Base-by-base conservation (phyloP, 2,888 invertebrate species). In the Aromia moschata region DNA sequence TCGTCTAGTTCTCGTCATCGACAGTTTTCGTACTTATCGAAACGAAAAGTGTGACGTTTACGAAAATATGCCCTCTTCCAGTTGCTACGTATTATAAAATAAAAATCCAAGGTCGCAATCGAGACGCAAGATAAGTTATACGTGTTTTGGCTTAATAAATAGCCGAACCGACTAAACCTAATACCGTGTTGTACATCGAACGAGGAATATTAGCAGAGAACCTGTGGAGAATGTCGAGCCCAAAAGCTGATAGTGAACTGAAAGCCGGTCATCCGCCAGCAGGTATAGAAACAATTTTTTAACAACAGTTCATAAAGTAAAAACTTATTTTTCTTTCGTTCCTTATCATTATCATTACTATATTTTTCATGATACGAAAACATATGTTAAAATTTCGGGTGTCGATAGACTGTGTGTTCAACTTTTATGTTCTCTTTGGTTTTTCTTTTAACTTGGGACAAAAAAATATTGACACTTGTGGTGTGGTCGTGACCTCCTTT, bases 241-340 rank as follows among this genome's bases (percentile, higher is more conserved):
- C 79, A 70, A 86, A 89, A 73, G 86, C 84, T 71, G 89, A 89
- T 67, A 79, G 86, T 56, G 89, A 91, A 79, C 84, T 92, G 33
- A 92, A 93, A 77, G 94, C 88, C 65, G 94, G 94, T 56, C 95
- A 95, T 81, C 93, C 93, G 68, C 94, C 94, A 73, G 95, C 95
- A 85, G 91, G 95, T 95, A 84, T 84, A 79, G 2, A 36, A 44
- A 37, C n/a, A 10, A 12, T 31, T 25, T 17, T 54, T 44, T 36
- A 18, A 15, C 9, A 33, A 37, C 12, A 47, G 10, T n/a, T n/a
- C n/a, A n/a, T n/a, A n/a, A n/a, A n/a, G n/a, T n/a, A n/a, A n/a
- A n/a, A n/a, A n/a, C n/a, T n/a, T n/a, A n/a, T n/a, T n/a, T n/a
- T n/a, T n/a, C n/a, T n/a, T n/a, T n/a, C n/a, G n/a, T n/a, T n/a